phyloP scores from a whole-genome alignment of 2,797 vertebrate genomes.

The Falco naumanni region DNA sequence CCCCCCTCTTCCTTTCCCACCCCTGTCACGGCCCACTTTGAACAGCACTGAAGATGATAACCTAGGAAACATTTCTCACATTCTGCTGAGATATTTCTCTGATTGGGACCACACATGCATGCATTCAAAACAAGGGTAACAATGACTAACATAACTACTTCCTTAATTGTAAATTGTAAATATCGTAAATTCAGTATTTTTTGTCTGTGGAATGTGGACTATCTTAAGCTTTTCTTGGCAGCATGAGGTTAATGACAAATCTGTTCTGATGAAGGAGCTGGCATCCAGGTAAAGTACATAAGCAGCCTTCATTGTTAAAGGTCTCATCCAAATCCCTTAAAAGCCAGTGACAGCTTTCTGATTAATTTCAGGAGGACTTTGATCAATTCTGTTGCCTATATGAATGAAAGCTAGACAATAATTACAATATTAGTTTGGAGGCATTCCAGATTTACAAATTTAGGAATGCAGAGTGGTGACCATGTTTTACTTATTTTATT shows the following conservation, averaged over 20 bases:
- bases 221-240: not conserved
- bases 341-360: not conserved
- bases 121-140: constrained; percentile 42
- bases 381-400: not conserved
- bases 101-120: constrained; percentile 35
- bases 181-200: rapidly evolving
- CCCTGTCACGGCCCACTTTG: not conserved
- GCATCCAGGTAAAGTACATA: not conserved
- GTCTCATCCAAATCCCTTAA: not conserved
- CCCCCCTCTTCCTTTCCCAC: rapidly evolving
- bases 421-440: not conserved
- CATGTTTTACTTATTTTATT: not conserved
- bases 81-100: constrained; percentile 62
- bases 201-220: not conserved
- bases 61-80: constrained; percentile 27
- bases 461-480: not conserved
- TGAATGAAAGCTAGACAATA: not conserved
- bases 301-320: not conserved
- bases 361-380: not conserved
- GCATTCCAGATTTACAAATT: not conserved
- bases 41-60: constrained; percentile 41
- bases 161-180: not conserved
- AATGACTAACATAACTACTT: not conserved
- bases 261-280: not conserved
- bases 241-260: not conserved